These are phyloP conservation scores for Oreortyx pictus DNA, from an alignment of 2,797 vertebrate species.

Conservation along the genomic window DNA sequence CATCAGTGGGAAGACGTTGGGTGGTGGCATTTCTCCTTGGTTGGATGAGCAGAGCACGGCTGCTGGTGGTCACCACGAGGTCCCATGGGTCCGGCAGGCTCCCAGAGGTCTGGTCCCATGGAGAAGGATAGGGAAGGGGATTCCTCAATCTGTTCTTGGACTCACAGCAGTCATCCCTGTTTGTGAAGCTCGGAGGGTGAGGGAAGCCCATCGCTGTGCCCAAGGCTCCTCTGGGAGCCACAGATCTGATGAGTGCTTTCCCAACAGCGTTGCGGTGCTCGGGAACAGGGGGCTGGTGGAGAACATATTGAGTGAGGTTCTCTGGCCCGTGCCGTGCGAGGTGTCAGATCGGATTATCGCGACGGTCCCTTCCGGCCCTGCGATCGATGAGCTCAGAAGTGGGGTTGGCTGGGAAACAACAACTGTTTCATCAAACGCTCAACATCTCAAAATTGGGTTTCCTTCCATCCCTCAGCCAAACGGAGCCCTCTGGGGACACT, in stretches of 20 bases:
- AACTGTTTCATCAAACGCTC: not conserved
- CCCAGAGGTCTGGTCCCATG: not conserved
- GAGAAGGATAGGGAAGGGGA: not conserved
- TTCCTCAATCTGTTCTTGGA: not conserved
- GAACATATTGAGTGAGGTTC: not conserved
- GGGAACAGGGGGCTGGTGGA: not conserved
- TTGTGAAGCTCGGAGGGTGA: not conserved
- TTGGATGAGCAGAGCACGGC: not conserved
- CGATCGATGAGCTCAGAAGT: not conserved
- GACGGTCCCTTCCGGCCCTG: not conserved
- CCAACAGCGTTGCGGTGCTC: not conserved
- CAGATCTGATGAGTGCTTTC: not conserved
- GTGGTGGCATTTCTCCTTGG: not conserved
- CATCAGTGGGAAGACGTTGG: too few species aligned
- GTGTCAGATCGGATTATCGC: not conserved
- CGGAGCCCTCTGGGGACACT: not conserved
- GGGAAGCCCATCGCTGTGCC: not conserved
- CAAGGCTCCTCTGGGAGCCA: not conserved
- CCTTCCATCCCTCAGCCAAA: not conserved
- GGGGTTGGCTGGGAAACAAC: not conserved
- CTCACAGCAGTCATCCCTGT: rapidly evolving
- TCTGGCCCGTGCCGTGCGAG: not conserved
- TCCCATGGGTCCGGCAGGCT: rapidly evolving
- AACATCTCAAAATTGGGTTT: constrained; percentile 54
- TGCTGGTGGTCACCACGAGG: not conserved